Conservation (phyloP, 2,113 vertebrate species). For the Macquaria ambigua region DNA sequence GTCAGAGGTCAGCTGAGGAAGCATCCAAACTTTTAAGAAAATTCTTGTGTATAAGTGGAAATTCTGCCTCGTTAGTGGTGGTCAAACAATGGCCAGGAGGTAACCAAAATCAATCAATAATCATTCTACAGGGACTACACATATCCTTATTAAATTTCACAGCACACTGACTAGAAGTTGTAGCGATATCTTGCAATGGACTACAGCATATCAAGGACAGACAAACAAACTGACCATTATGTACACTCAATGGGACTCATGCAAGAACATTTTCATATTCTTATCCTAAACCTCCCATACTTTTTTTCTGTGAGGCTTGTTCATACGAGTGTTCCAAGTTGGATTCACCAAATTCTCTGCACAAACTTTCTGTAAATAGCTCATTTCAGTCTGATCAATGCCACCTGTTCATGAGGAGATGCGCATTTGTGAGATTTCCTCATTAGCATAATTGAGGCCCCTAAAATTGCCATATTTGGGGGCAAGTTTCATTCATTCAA, state of each 20-base stretch:
- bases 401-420: neutral
- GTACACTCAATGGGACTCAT: neutral
- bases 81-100: conserved; percentile 1
- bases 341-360: neutral
- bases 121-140: neutral
- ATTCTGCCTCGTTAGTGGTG: neutral
- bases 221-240: neutral
- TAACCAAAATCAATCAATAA: conserved; percentile 20
- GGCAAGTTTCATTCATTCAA: neutral
- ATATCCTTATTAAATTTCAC: conserved; percentile 2
- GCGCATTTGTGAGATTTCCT: neutral
- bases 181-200: neutral
- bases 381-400: neutral
- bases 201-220: neutral
- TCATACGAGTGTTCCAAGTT: too few species aligned
- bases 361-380: neutral
- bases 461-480: neutral
- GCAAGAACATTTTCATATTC: neutral
- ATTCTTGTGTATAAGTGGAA: neutral
- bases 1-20: neutral
- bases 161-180: neutral
- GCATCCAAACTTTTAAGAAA: neutral
- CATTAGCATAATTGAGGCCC: neutral
- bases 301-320: neutral
- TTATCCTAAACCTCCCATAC: neutral